Base-by-base conservation (phyloP, 1,140 invertebrate species). In the Zaprionus capensis region DNA sequence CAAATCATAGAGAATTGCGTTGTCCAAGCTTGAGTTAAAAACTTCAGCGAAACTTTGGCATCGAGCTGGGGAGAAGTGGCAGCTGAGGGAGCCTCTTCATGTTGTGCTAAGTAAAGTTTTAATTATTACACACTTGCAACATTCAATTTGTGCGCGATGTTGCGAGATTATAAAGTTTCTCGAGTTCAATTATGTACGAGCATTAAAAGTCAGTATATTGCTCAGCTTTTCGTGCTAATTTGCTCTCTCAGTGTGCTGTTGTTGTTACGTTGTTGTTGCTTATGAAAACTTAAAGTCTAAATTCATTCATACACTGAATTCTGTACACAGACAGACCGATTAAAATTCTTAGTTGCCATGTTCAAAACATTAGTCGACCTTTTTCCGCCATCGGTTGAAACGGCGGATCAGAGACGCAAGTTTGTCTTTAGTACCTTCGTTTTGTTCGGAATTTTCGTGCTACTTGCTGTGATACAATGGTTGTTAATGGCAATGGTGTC, bases 41-140 rank as follows among this genome's bases (percentile, higher is more conserved):
- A 88, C 67, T 88, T 90, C 69, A n/a, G 38, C 46, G 20, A 70
- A 86, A 90, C 74, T 88, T 88, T 67, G 38, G 20, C 61, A 58
- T 15, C 31, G 53, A 36, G 15, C 28, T 12, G 53, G 26, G 15
- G 17, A 4, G 17, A 6, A 34, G 11, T 2, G n/a, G 46, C 0
- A 51, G 46, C 20, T 17, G 22, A 4, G 15, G 59, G 22, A 1
- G n/a, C 1, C 57, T 73, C 56, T 51, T 51, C 58, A 7, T 44
- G 65, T 34, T 56, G 67, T 66, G 73, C 55, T 67, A 65, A 31
- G 56, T 44, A 81, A 88, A 88, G 61, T 88, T 88, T 88, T 88
- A 88, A 88, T 88, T 88, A 88, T 88, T 73, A 81, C 81, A 73
- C 81, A 88, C 78, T 87, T 88, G 84, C 62, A 68, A 78, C 76